These are phyloP conservation scores for Percopsis transmontana DNA, from an alignment of 2,113 vertebrate species.

Conservation along the genomic window DNA sequence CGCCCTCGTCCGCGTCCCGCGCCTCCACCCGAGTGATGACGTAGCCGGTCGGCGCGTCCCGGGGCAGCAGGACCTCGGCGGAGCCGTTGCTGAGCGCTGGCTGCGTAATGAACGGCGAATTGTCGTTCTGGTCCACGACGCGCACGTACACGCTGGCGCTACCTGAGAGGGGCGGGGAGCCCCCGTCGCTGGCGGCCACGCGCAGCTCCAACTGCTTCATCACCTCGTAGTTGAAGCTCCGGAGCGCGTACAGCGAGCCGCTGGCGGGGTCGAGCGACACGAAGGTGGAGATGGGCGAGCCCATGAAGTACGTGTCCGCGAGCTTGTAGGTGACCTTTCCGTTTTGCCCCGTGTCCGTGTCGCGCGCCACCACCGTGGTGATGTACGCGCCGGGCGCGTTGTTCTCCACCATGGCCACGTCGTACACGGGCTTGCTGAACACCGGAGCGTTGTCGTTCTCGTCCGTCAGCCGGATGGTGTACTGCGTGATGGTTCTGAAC, in stretches of 20 bases:
- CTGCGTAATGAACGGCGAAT: slow-evolving; percentile 85
- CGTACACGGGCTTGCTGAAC: slow-evolving; percentile 84
- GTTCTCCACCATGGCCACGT: slow-evolving; percentile 88
- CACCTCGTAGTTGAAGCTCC: slow-evolving; percentile 93
- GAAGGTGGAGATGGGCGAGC: slow-evolving; percentile 87
- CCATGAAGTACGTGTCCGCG: slow-evolving; percentile 83
- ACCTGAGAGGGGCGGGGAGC: slow-evolving; percentile 86
- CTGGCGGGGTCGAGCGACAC: slow-evolving; percentile 91
- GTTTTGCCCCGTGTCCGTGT: slow-evolving; percentile 87
- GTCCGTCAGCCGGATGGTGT: slow-evolving; percentile 87
- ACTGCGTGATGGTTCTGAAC: slow-evolving; percentile 86
- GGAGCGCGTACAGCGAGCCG: slow-evolving; percentile 90
- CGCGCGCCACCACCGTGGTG: slow-evolving; percentile 84
- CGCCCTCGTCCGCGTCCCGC: slow-evolving; percentile 88
- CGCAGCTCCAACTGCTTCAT: slow-evolving; percentile 89
- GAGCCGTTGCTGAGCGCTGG: slow-evolving; percentile 86
- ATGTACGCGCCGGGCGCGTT: slow-evolving; percentile 90
- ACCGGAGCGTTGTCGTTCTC: slow-evolving; percentile 91
- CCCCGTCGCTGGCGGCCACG: slow-evolving; percentile 88
- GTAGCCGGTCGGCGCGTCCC: slow-evolving; percentile 82
- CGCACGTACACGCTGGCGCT: slow-evolving; percentile 84
- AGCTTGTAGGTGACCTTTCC: slow-evolving; percentile 89
- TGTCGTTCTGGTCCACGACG: slow-evolving; percentile 94
- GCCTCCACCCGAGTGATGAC: slow-evolving; percentile 87
- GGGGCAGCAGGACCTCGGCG: slow-evolving; percentile 83